A percentile compares a stretch with the other conserved stretches of the same genome.
Conservation (phyloP, 2,113 vertebrate genomes). For the Zapus hudsonius region DNA sequence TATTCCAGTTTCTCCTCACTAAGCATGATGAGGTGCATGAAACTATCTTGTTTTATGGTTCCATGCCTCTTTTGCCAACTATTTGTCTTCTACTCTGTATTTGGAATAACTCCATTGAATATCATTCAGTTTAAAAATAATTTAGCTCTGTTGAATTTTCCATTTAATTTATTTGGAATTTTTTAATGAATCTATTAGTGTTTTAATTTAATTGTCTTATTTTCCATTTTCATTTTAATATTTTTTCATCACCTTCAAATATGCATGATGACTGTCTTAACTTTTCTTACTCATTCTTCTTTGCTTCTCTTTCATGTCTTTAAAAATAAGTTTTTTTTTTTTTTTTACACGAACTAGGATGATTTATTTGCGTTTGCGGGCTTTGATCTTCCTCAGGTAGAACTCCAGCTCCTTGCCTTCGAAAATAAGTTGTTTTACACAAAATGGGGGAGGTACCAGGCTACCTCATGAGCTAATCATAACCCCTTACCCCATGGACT, state of each 20-base stretch:
- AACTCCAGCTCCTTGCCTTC: too few species aligned
- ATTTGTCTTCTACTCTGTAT: not conserved
- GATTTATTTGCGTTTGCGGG: too few species aligned
- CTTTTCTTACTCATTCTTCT: not conserved
- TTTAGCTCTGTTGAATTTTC: not conserved
- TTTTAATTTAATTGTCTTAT: not conserved
- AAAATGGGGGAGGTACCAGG: too few species aligned
- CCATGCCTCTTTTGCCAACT: not conserved
- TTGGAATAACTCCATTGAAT: not conserved
- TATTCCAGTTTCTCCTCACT: not conserved
- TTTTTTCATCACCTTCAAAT: not conserved
- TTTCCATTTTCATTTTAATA: not conserved
- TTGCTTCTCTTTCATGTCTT: not conserved
- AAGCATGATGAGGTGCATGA: not conserved
- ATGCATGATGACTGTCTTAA: not conserved
- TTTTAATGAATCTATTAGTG: not conserved
- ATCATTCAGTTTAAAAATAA: not conserved
- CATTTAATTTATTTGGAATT: not conserved
- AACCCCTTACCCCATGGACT: too few species aligned
- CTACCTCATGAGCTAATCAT: too few species aligned
- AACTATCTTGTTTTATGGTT: not conserved
- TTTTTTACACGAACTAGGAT: too few species aligned
- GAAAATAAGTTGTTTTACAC: too few species aligned
- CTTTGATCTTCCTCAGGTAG: too few species aligned
- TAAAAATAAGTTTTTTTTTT: not conserved